Conservation (phyloP, 2,113 vertebrate species). For the Vidua chalybeata region DNA sequence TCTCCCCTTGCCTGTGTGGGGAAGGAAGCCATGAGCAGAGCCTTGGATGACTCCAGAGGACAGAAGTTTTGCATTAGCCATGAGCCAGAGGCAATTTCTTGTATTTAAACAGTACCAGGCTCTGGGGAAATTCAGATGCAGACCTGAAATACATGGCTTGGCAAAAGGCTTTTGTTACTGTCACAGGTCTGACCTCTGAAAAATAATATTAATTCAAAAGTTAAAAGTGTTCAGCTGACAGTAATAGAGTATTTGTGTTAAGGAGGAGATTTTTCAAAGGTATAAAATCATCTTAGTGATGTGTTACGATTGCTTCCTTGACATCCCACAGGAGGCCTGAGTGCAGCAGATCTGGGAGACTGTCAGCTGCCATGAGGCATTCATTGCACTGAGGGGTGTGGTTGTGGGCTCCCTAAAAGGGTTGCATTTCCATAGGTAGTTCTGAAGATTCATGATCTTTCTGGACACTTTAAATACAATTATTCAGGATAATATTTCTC, state of each 20-base stretch:
- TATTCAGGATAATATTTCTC: not conserved
- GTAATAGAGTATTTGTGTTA: slow-evolving; percentile 28
- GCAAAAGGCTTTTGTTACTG: slow-evolving; percentile 23
- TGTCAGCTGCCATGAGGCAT: not conserved
- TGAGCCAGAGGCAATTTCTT: not conserved
- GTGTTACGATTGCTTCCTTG: not conserved
- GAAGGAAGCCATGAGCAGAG: not conserved
- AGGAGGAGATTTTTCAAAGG: slow-evolving; percentile 32
- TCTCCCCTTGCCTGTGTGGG: not conserved
- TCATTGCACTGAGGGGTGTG: not conserved
- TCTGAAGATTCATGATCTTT: not conserved
- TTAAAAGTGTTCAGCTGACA: slow-evolving; percentile 31
- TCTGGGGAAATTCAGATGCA: slow-evolving; percentile 40
- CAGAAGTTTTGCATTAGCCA: slow-evolving; percentile 33
- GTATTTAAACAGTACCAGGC: not conserved
- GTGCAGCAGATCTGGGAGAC: not conserved
- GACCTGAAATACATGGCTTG: slow-evolving; percentile 9
- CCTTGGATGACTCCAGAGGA: not conserved
- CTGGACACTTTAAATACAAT: not conserved
- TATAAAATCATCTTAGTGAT: not conserved
- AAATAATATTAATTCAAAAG: slow-evolving; percentile 53
- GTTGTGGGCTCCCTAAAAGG: not conserved
- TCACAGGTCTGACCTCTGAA: slow-evolving; percentile 32
- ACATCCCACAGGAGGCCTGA: not conserved
- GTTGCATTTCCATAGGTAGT: not conserved